These are phyloP conservation scores for Pyrocoelia pectoralis DNA, from an alignment of 2,888 invertebrate species.

Conservation along the genomic window DNA sequence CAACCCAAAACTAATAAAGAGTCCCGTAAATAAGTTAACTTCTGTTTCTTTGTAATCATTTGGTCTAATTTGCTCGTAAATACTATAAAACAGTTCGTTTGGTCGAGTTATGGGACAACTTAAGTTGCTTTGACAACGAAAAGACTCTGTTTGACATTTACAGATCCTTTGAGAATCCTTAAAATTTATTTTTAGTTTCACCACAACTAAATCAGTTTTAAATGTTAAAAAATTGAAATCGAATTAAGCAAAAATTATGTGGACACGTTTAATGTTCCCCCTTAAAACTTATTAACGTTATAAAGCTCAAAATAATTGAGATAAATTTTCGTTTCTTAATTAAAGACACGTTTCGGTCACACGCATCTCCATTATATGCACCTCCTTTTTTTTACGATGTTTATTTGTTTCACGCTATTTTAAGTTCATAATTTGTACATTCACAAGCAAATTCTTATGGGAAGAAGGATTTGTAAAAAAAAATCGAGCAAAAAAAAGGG, in stretches of 20 bases:
- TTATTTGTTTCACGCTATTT: conserved; percentile 17
- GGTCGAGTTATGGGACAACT: conserved; percentile 49
- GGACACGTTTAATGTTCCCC: conserved; percentile 7
- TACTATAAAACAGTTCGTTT: conserved; percentile 54
- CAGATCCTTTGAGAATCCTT: conserved; percentile 28
- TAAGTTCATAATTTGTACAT: conserved; percentile 4
- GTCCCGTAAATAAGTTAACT: conserved; percentile 50
- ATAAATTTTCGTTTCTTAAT: conserved; percentile 26
- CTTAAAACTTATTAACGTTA: conserved; percentile 12
- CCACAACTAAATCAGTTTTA: neutral
- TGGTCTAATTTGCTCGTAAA: conserved; percentile 56
- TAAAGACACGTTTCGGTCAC: conserved; percentile 21
- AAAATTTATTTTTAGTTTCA: conserved; percentile 28
- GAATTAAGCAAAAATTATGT: conserved; percentile 6
- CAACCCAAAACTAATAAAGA: conserved; percentile 46
- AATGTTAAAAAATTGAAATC: neutral
- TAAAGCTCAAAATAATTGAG: conserved; percentile 26
- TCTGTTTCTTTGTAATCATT: conserved; percentile 52
- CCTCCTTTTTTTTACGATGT: too few species aligned
- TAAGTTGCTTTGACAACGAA: conserved; percentile 38
- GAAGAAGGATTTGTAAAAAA: conserved; percentile 10
- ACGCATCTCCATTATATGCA: conserved; percentile 9
- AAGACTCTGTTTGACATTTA: conserved; percentile 41
- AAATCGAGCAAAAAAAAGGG: neutral
- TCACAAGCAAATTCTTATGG: conserved; percentile 23